Base-by-base conservation (phyloP, 2,888 invertebrate species). In the Scaptodrosophila latifasciaeformis region DNA sequence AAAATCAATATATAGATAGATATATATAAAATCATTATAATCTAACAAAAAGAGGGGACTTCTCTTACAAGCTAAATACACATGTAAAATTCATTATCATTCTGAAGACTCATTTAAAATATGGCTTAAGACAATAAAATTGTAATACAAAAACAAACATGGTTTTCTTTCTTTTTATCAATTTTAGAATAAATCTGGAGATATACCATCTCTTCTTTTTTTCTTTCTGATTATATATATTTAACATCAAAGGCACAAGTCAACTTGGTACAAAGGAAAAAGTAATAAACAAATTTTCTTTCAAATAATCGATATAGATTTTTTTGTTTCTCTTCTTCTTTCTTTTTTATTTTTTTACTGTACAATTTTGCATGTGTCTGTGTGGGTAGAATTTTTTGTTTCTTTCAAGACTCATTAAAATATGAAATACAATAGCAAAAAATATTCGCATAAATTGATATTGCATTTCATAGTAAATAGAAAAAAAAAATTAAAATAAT, bases 221-320 rank as follows among this genome's bases (percentile, higher is more conserved):
- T 49, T 44, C 12, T 19, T 50, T 30, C 34, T 53, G 44, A 47
- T 59, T 39, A 49, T 30, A 64, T 45, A 52, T 51, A n/a, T 61
- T 60, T 65, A 72, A 70, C 70, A 61, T 80, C 85, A 86, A 86
- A 86, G 87, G 86, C 86, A 86, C 86, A 86, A 86, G 87, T 86
- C 86, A 86, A 86, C 86, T 82, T 79, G 65, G 76, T 83, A 83
- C 81, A 84, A 62, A 70, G 54, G 56, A 62, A 67, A 62, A 68
- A 37, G 62, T 65, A 58, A 55, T 47, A 42, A 37, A 49, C 21
- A 29, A 46, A 47, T 44, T 40, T 18, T 17, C 17, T 30, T 30
- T 30, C 30, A 10, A 30, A 30, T n/a, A n/a, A 3, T 2, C 12
- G 1, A 7, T 1, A 1, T 34, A 2, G n/a, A 46, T 59, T 53